Evolutionary conservation across 2,113 vertebrate species (phyloP).

Genomic region (Ceyx margarethae): DNA sequence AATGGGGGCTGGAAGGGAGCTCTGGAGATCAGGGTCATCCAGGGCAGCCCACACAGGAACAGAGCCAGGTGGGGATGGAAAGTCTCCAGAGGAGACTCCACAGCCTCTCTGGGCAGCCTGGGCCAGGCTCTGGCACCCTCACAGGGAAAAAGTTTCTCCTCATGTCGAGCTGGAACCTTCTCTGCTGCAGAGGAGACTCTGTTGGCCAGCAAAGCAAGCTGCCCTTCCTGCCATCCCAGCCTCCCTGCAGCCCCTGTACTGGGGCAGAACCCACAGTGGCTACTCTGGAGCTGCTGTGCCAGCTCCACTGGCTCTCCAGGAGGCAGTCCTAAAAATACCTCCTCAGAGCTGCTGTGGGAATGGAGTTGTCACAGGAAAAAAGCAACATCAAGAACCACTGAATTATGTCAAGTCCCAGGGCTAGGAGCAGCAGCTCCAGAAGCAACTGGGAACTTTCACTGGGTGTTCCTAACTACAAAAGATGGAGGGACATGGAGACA

Average conservation of each 20-base stretch:
- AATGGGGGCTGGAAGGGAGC: no score
- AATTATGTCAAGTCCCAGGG: neutral
- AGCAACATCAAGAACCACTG: neutral
- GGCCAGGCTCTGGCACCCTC: no score
- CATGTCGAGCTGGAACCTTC: no score
- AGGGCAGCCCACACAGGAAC: no score
- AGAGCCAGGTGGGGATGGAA: no score
- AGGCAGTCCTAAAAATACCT: neutral
- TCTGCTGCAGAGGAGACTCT: neutral
- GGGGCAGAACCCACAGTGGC: neutral
- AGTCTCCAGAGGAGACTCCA: no score
- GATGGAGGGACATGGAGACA: neutral
- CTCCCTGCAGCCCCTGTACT: no score
- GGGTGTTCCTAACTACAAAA: no score
- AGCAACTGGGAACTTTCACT: neutral
- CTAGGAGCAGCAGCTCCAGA: neutral
- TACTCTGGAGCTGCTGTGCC: neutral
- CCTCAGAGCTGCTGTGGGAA: neutral
- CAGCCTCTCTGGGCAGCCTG: no score
- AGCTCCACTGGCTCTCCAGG: neutral
- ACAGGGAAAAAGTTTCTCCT: no score
- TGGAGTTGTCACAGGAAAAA: neutral
- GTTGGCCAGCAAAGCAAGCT: neutral
- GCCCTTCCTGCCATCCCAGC: neutral
- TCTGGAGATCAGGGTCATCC: no score